Percentiles rank a stretch among this genome's conserved stretches.
phyloP scores from a whole-genome alignment of 1,140 invertebrate genomes.

The Neelides sp. region DNA sequence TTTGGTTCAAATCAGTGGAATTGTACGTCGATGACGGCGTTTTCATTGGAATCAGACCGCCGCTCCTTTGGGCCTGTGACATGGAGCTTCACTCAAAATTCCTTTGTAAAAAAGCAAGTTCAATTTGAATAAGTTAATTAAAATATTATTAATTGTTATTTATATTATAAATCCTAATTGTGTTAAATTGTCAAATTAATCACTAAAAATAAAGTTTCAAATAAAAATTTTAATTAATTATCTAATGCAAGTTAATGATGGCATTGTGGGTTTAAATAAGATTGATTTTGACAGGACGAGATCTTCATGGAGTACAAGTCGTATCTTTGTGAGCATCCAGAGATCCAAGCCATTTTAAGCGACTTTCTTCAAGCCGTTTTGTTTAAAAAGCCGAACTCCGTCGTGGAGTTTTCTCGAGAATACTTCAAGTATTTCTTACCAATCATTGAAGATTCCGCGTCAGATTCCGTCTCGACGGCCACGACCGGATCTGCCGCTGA shows the following conservation, averaged over 20 bases:
- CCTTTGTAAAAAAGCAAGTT: slow-evolving; percentile 9
- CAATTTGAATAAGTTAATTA: slow-evolving; percentile 2
- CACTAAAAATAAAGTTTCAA: neutral
- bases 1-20: slow-evolving; percentile 22
- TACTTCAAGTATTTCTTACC: slow-evolving; percentile 20
- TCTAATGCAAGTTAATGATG: too few species aligned
- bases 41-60: slow-evolving; percentile 13
- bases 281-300: slow-evolving; percentile 12
- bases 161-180: neutral
- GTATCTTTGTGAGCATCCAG: slow-evolving; percentile 25
- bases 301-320: slow-evolving; percentile 11
- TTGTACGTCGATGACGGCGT: slow-evolving; percentile 4
- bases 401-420: slow-evolving; percentile 19
- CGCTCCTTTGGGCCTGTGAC: slow-evolving; percentile 23
- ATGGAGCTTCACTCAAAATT: slow-evolving; percentile 25
- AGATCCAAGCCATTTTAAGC: slow-evolving; percentile 16
- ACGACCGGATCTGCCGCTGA: too few species aligned
- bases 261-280: too few species aligned
- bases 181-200: neutral
- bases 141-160: neutral
- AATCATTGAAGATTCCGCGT: too few species aligned
- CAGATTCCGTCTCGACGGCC: too few species aligned
- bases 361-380: slow-evolving; percentile 26
- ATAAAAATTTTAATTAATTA: too few species aligned
- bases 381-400: slow-evolving; percentile 16